These are phyloP conservation scores for Cyanoramphus novaezelandiae DNA, from an alignment of 2,113 vertebrate genomes.

Conservation along the genomic window DNA sequence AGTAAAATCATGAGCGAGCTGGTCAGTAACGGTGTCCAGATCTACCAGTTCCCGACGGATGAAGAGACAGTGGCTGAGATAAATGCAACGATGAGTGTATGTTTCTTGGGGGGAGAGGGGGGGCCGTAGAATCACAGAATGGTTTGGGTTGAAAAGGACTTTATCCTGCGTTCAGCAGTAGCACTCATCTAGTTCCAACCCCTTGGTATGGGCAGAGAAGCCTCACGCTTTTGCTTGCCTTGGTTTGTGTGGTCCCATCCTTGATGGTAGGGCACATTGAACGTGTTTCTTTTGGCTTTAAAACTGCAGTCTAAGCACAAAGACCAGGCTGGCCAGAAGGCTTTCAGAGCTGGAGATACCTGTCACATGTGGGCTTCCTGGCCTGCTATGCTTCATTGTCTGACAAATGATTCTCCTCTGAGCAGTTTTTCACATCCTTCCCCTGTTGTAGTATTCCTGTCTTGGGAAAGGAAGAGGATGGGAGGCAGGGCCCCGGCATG, in stretches of 20 bases:
- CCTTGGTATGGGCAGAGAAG: neutral
- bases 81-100: slow-evolving; percentile 84
- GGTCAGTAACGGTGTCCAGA: slow-evolving; percentile 85
- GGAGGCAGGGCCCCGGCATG: neutral
- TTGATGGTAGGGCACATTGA: rapidly evolving
- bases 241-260: neutral
- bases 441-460: neutral
- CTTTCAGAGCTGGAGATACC: neutral
- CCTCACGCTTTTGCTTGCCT: neutral
- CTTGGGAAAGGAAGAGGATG: neutral
- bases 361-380: neutral
- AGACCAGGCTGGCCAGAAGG: neutral
- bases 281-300: neutral
- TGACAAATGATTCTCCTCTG: neutral
- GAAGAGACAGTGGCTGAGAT: slow-evolving; percentile 85
- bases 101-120: neutral
- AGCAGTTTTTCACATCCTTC: neutral
- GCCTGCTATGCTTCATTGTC: rapidly evolving
- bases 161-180: neutral
- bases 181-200: neutral
- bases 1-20: slow-evolving; percentile 87
- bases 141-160: neutral
- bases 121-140: neutral
- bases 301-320: neutral
- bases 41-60: slow-evolving; percentile 84